phyloP scores from a whole-genome alignment of 2,888 invertebrate species.

The Terebella lapidaria region DNA sequence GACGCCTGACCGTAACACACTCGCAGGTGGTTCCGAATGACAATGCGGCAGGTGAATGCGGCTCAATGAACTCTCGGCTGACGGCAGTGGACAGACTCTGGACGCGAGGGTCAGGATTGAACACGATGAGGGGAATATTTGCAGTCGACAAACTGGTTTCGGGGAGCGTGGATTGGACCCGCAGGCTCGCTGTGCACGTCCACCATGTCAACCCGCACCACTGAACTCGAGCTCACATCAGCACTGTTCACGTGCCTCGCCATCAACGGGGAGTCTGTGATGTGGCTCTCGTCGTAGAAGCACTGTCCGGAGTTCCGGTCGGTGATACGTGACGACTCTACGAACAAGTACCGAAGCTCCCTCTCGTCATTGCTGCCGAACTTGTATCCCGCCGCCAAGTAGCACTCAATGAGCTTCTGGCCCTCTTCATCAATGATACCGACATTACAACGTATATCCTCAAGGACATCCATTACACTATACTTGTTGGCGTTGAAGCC shows the following conservation, averaged over 20 bases:
- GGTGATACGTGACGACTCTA: too few species aligned
- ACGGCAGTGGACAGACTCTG: not conserved
- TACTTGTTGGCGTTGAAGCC: conserved; percentile 16
- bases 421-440: conserved; percentile 8
- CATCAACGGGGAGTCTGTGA: too few species aligned
- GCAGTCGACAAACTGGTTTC: too few species aligned
- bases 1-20: conserved; percentile 2
- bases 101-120: not conserved
- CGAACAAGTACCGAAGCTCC: not conserved
- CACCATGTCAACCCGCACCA: too few species aligned
- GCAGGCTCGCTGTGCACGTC: too few species aligned
- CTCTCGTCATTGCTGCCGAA: not conserved
- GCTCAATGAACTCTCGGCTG: not conserved
- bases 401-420: conserved; percentile 8
- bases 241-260: too few species aligned
- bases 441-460: conserved; percentile 8
- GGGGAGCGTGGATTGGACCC: too few species aligned
- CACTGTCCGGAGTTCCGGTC: too few species aligned
- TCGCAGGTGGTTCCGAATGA: conserved; percentile 1
- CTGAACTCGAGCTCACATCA: too few species aligned
- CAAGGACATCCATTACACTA: conserved; percentile 8
- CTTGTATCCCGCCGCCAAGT: conserved; percentile 7
- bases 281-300: too few species aligned
- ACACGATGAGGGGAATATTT: not conserved
- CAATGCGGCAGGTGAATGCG: conserved; percentile 1